Conservation (phyloP, 2,797 vertebrate species). For the Hypotaenidia okinawae region DNA sequence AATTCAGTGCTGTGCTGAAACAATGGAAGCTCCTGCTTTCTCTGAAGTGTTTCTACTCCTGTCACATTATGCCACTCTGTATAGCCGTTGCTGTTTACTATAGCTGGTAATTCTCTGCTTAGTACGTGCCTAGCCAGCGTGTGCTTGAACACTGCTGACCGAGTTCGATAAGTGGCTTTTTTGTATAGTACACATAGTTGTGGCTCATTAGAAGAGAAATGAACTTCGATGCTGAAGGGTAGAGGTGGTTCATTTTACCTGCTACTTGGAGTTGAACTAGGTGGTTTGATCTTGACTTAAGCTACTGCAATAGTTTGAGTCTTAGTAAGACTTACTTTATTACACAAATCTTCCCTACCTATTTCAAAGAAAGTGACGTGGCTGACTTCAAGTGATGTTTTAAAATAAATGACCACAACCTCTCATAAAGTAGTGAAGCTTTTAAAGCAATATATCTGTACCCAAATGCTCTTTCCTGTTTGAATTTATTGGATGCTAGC, state of each 20-base stretch:
- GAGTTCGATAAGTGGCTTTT: not conserved
- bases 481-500: not conserved
- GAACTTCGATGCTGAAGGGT: not conserved
- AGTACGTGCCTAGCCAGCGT: not conserved
- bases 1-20: constrained; percentile 32
- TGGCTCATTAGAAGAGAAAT: not conserved
- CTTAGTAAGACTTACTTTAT: not conserved
- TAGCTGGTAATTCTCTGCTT: not conserved
- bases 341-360: not conserved
- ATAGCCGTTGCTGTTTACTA: not conserved
- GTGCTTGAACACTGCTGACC: not conserved
- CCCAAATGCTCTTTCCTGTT: not conserved
- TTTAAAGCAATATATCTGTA: not conserved
- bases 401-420: not conserved
- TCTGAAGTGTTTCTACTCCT: not conserved
- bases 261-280: not conserved
- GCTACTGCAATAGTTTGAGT: not conserved
- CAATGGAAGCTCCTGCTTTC: constrained; percentile 37
- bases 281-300: not conserved
- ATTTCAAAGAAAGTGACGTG: accelerated
- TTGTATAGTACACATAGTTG: not conserved
- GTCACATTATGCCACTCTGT: not conserved
- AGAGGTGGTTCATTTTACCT: not conserved
- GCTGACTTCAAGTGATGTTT: not conserved
- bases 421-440: not conserved